These are phyloP conservation scores for Nibea coibor DNA, from an alignment of 2,113 vertebrate genomes.

Conservation along the genomic window DNA sequence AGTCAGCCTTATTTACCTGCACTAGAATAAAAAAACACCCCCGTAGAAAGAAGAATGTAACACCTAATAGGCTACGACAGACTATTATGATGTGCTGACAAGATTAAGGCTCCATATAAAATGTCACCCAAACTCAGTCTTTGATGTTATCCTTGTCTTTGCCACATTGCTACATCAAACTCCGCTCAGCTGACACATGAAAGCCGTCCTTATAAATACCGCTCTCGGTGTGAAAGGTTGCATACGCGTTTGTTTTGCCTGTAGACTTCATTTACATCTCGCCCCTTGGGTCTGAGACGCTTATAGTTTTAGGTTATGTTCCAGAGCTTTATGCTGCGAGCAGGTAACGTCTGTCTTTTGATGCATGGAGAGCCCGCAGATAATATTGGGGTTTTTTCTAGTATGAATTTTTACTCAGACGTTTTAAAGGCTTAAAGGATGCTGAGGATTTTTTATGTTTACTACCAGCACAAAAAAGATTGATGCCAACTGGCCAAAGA, in stretches of 20 bases:
- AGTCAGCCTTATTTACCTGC: constrained; percentile 24
- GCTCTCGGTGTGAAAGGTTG: constrained; percentile 7
- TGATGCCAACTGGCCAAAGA: constrained; percentile 23
- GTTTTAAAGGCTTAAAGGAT: constrained; percentile 44
- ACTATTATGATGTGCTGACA: constrained; percentile 66
- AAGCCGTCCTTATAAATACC: constrained; percentile 47
- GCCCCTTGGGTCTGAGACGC: constrained; percentile 31
- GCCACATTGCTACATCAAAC: constrained; percentile 48
- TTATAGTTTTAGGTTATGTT: constrained; percentile 46
- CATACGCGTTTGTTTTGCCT: constrained; percentile 53
- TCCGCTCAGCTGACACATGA: constrained; percentile 55
- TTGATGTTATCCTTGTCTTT: constrained; percentile 68
- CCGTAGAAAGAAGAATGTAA: constrained; percentile 34
- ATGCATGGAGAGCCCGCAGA: not conserved
- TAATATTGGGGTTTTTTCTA: constrained; percentile 12
- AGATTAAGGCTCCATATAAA: constrained; percentile 64
- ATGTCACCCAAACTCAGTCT: constrained; percentile 53
- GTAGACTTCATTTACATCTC: constrained; percentile 52
- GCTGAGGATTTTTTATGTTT: constrained; percentile 21
- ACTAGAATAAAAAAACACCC: constrained; percentile 25
- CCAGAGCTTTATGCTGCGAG: not conserved
- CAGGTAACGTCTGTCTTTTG: not conserved
- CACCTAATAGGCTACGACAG: constrained; percentile 44
- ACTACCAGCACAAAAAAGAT: constrained; percentile 7
- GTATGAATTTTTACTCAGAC: constrained; percentile 8